Evolutionary conservation across 2,888 invertebrate genomes (phyloP).

Genomic region (Scaptodrosophila latifasciaeformis): DNA sequence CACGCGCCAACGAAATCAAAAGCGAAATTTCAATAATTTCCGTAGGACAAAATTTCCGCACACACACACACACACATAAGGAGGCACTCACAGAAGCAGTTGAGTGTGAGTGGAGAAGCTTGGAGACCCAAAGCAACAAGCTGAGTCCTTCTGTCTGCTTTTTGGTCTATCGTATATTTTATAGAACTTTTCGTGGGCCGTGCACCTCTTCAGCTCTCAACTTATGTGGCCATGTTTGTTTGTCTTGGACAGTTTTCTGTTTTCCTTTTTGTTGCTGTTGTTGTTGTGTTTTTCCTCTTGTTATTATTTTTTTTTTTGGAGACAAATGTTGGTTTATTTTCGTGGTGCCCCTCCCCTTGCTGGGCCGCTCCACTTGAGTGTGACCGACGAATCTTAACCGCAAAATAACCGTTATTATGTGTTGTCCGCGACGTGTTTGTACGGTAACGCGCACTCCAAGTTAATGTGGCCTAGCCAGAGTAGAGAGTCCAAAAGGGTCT

Average conservation of each 20-base stretch:
- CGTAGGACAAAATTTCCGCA: conserved; percentile 62
- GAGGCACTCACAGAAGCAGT: no score
- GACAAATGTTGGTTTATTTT: conserved; percentile 37
- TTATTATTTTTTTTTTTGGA: conserved; percentile 16
- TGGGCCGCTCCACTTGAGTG: no score
- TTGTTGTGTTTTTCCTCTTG: no score
- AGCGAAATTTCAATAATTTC: conserved; percentile 70
- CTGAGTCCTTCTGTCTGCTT: conserved; percentile 38
- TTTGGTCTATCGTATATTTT: conserved; percentile 7
- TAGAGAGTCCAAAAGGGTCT: no score
- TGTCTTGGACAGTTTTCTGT: conserved; percentile 4
- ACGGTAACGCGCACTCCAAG: conserved; percentile 65
- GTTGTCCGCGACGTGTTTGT: conserved; percentile 63
- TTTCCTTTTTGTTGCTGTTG: conserved; percentile 12
- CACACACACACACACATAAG: conserved; percentile 28
- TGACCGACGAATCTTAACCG: conserved; percentile 62
- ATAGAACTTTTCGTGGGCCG: conserved; percentile 22
- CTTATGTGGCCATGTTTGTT: no score
- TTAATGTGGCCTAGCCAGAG: conserved; percentile 49
- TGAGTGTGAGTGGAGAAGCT: no score
- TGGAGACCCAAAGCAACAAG: conserved; percentile 57
- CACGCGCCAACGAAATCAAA: conserved; percentile 41
- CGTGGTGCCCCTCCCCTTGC: conserved; percentile 42
- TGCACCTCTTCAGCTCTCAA: no score
- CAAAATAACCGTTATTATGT: conserved; percentile 57